Percentiles rank a stretch among this genome's conserved stretches.
These are phyloP conservation scores for Hemistola chrysoprasaria DNA, from an alignment of 2,888 invertebrate species.

Conservation along the genomic window DNA sequence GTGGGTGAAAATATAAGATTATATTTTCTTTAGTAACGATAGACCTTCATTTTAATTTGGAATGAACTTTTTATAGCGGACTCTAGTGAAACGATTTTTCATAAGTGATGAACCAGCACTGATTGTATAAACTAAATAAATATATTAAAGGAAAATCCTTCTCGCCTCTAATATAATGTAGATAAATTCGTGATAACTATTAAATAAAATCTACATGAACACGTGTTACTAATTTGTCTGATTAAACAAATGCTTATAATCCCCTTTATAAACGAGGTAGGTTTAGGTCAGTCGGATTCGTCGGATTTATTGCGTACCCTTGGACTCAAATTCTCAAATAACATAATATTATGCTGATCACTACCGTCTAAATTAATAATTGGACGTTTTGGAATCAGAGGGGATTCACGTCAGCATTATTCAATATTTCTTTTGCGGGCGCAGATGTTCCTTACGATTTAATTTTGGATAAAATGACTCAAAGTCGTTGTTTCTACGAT, in stretches of 20 bases:
- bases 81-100: constrained; percentile 77
- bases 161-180: constrained; percentile 35
- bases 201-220: constrained; percentile 60
- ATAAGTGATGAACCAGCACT: constrained; percentile 79
- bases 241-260: constrained; percentile 49
- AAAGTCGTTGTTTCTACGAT: constrained; percentile 19
- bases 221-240: constrained; percentile 71
- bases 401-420: constrained; percentile 12
- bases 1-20: constrained; percentile 48
- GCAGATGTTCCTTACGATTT: constrained; percentile 71
- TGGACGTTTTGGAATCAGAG: constrained; percentile 11
- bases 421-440: constrained; percentile 34
- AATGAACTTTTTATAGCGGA: constrained; percentile 80
- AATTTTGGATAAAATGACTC: constrained; percentile 60
- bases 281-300: constrained; percentile 36
- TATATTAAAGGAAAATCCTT: constrained; percentile 72
- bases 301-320: constrained; percentile 41
- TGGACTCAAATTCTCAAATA: constrained; percentile 33
- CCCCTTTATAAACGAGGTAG: constrained; percentile 45
- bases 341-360: constrained; percentile 25
- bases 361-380: constrained; percentile 25
- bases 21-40: constrained; percentile 63
- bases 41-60: constrained; percentile 81
- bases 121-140: constrained; percentile 77
- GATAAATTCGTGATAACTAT: constrained; percentile 67